Base-by-base conservation (phyloP, 2,113 vertebrate species). In the Poeciliopsis retropinna region DNA sequence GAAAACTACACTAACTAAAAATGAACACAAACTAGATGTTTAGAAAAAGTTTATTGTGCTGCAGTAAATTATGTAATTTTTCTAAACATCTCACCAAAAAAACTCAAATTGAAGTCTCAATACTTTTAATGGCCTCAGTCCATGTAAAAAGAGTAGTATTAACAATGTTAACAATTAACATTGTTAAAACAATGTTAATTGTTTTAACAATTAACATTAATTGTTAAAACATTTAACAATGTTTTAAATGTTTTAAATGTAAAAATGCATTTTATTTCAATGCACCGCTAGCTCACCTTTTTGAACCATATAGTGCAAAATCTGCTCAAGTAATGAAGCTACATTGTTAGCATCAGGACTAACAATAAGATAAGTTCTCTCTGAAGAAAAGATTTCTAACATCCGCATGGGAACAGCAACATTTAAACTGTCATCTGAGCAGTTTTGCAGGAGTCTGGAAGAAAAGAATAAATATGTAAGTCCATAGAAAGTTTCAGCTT, bases 231-330 rank as follows among this genome's bases (percentile, higher is more conserved):
- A 57, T 57, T 31, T 15, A 39, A 8, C 3, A 60, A 30, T 7
- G n/a, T 30, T 17, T 4, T 17, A 60, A 4, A 3, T 41, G 34
- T 14, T 17, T 15, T 27, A 60, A 4, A 14, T 62, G 34, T 15
- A 17, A 17, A 67, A 67, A 19, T 7, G 1, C 2, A 7, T 37
- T 39, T 60, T 4, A 17, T 15, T 30, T 19, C 1, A 27, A 12
- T n/a, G 34, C 32, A 34, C 29, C 11, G n/a, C 39, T 17, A 70
- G 29, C 75, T 91, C 88, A 99, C 98, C 98, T 96, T 96, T 97
- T 84, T 98, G 97, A 93, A 99, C 93, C 96, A 99, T 95, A 94
- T 97, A 99, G 97, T 97, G 96, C 96, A 98, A 96, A 95, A 99
- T 95, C 91, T 98, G 98, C 94, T 99, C 97, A 61, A 97, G 93